Base-by-base conservation (phyloP, 2,888 invertebrate genomes). In the Spodoptera littoralis region DNA sequence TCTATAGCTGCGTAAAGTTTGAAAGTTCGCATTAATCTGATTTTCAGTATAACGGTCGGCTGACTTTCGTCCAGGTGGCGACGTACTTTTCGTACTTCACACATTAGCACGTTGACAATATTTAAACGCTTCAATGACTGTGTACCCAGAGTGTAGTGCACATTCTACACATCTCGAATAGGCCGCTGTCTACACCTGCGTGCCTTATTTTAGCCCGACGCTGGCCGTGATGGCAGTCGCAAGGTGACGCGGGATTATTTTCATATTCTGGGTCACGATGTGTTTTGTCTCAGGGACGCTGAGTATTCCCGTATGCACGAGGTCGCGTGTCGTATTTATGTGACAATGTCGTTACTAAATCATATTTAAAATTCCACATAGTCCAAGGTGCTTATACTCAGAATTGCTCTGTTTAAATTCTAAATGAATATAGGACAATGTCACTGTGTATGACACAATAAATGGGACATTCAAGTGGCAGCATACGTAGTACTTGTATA, bases 221-320 rank as follows among this genome's bases (percentile, higher is more conserved):
- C 84, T 87, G 92, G 84, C 91, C 91, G 90, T 91, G 91, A 84
- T 85, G 80, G 82, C 84, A 82, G 83, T 76, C 81, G 87, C 93
- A 92, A 93, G 93, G 92, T 93, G 90, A 91, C 87, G 86, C 89
- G 88, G 84, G 88, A 91, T 89, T 93, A 93, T 94, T 93, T 92
- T 92, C 88, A 93, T 88, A 92, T 92, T 91, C 91, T 93, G 87
- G 94, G 94, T 92, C 93, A 89, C 85, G 81, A 81, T 79, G 83
- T 86, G 91, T 85, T 88, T 88, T 88, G 91, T 92, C 90, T 93
- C 93, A 92, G 87, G 94, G 94, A 93, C 93, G 78, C 82, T 73
- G 60, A 36, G 70, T 84, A 86, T 85, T 85, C 84, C 84, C 79
- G 83, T 83, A 78, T 80, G 75, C 79, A 77, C 84, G 83, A 87